A percentile compares a stretch with the other conserved stretches of the same genome.
phyloP scores from a whole-genome alignment of 1,140 invertebrate species.

The Batillaria attramentaria region DNA sequence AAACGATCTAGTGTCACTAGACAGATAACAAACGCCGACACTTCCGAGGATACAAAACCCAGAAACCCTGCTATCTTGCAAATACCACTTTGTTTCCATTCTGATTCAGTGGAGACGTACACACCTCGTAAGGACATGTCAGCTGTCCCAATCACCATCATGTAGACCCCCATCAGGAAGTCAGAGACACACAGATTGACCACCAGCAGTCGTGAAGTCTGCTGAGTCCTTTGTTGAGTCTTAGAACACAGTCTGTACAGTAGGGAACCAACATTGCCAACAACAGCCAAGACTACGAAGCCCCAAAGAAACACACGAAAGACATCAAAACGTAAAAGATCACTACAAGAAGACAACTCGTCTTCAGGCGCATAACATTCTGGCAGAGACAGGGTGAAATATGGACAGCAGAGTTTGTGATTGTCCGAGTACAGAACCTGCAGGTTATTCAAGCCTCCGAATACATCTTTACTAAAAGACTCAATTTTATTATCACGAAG shows the following conservation, averaged over 20 bases:
- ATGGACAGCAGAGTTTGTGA: slow-evolving; percentile 43
- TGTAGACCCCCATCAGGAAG: slow-evolving; percentile 62
- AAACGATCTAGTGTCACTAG: too few relatives aligned
- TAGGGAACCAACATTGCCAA: slow-evolving; percentile 48
- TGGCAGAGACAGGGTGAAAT: slow-evolving; percentile 18
- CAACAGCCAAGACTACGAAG: slow-evolving; percentile 37
- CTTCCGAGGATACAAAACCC: too few relatives aligned
- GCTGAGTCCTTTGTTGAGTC: slow-evolving; percentile 29
- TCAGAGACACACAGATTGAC: slow-evolving; percentile 55
- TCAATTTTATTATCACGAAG: slow-evolving; percentile 33
- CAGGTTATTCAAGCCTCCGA: slow-evolving; percentile 35
- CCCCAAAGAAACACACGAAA: slow-evolving; percentile 46
- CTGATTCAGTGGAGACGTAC: slow-evolving; percentile 49
- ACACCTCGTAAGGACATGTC: slow-evolving; percentile 53
- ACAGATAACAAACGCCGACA: too few relatives aligned
- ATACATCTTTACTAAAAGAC: slow-evolving; percentile 24
- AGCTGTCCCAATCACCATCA: slow-evolving; percentile 58
- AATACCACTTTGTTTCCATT: slow-evolving; percentile 50
- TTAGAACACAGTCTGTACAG: slow-evolving; percentile 29
- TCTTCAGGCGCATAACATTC: slow-evolving; percentile 41
- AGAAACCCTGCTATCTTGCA: slow-evolving; percentile 58
- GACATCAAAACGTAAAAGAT: too few relatives aligned
- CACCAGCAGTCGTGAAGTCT: slow-evolving; percentile 34
- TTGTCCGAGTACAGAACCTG: slow-evolving; percentile 34
- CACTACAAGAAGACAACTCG: slow-evolving; percentile 51